Conservation (phyloP, 1,140 invertebrate genomes). For the Cecropterus lyciades region DNA sequence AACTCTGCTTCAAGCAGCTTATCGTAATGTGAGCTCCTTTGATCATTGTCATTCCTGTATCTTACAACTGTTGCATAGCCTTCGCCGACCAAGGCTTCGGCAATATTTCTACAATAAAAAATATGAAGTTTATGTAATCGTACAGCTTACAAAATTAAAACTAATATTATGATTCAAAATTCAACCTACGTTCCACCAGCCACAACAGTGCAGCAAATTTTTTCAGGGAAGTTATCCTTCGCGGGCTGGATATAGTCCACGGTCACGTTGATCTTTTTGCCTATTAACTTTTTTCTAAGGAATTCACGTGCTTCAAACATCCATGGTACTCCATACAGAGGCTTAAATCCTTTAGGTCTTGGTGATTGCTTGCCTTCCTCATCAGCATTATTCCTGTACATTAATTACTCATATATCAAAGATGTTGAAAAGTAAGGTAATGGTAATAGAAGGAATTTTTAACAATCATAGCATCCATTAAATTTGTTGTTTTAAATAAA, state of each 20-base stretch:
- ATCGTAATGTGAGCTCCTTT: constrained; percentile 97
- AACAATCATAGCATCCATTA: no score
- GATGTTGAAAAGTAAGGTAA: no score
- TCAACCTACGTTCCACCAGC: constrained; percentile 91
- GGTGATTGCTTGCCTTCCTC: constrained; percentile 87
- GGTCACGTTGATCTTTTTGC: constrained; percentile 96
- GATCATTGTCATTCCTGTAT: constrained; percentile 97
- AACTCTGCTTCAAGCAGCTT: constrained; percentile 96
- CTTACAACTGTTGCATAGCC: constrained; percentile 96
- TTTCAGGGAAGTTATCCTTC: constrained; percentile 96
- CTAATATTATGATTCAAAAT: background rate
- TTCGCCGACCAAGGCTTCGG: constrained; percentile 96
- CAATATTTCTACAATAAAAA: constrained; percentile 91
- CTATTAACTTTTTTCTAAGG: constrained; percentile 97
- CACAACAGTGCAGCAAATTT: constrained; percentile 96
- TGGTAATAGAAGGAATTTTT: no score
- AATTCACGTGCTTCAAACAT: constrained; percentile 99
- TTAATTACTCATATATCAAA: background rate
- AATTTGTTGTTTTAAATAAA: background rate
- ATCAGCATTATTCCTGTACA: constrained; percentile 71
- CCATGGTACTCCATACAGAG: constrained; percentile 98
- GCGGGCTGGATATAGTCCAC: constrained; percentile 99
- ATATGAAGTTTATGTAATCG: constrained; percentile 7
- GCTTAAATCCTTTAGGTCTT: constrained; percentile 86
- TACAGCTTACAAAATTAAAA: background rate